Base-by-base conservation (phyloP, 1,140 invertebrate species). In the Magallana angulata region DNA sequence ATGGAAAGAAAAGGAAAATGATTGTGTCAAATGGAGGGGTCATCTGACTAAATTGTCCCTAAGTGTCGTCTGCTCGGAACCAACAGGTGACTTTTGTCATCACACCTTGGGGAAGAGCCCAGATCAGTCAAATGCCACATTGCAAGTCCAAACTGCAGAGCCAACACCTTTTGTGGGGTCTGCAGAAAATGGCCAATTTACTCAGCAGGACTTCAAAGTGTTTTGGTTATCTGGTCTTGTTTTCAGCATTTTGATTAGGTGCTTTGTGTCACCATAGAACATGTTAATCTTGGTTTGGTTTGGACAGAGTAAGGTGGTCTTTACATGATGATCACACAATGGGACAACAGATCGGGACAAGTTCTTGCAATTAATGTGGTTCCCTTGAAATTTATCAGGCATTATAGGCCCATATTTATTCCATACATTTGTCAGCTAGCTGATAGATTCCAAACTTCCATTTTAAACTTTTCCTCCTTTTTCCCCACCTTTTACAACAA, bases 11-110 rank as follows among this genome's bases (percentile, higher is more conserved):
- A 76, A 30, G 68, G 68, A 36, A 76, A 30, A 30, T 1, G 68
- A 76, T 76, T 76, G 68, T 76, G 68, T 12, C 68, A 30, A 18
- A 76, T 76, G 24, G 9, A 76, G 36, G 36, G 68, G 68, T 76
- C 68, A 76, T 76, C 18, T 76, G 24, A 76, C 68, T 30, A 5
- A 62, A 76, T 8, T 76, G 68, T 76, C 24, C 68, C 24, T 5
- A 76, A 76, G 68, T 76, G 24, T 76, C 24, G 18, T 18, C 68
- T 76, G 68, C 24, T 76, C 68, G 1, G 24, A 76, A 76, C 68
- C 68, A 76, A 76, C 68, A 76, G 68, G 68, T 76, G 68, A 76
- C 68, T 76, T 76, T 76, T 76, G 68, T 76, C 68, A 76, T 76
- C 68, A 76, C 68, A 76, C 68, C 68, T 76, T 76, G 24, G 68